Base-by-base conservation (phyloP, 2,888 invertebrate genomes). In the Synanthedon tipuliformis region DNA sequence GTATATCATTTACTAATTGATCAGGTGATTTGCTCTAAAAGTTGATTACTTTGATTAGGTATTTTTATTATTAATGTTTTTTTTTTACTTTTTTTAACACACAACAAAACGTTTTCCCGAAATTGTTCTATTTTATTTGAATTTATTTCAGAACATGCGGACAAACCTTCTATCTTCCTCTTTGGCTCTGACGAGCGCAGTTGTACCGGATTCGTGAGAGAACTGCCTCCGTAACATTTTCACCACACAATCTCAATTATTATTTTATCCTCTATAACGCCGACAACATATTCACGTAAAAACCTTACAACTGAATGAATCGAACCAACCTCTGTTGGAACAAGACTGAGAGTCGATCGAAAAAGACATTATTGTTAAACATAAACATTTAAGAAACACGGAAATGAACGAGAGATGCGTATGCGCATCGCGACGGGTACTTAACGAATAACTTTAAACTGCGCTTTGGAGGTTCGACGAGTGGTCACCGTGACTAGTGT, bases 141-240 rank as follows among this genome's bases (percentile, higher is more conserved):
- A 13, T 13, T 16, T 3, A 10, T 45, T 45, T 13, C n/a, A 45
- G 11, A 23, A 1, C 23, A 10, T 34, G 10, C 10, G 34, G 5
- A 50, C 15, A 50, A 76, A 86, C 86, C 86, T 79, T 51, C 80
- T 70, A 63, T 82, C 81, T 61, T 81, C 83, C 62, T 85, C 81
- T 57, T 66, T 70, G n/a, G 82, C 83, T 50, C 69, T 74, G 57
- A 66, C 69, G 41, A 85, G 73, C 57, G 78, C 85, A 3, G 81
- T 70, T 63, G 77, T 84, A 15, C 85, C 87, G 13, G 87, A 83
- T 59, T 87, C 87, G 53, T 84, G 83, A 34, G 87, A 87, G 61
- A 78, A 84, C 59, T 87, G 87, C 52, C 87, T 68, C 51, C 83
- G 73, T 63, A 86, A 72, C 79, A 57, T 52, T 52, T 55, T 52